Evolutionary conservation across 1,140 invertebrate species (phyloP).

Genomic region (Eriosoma lanigerum): DNA sequence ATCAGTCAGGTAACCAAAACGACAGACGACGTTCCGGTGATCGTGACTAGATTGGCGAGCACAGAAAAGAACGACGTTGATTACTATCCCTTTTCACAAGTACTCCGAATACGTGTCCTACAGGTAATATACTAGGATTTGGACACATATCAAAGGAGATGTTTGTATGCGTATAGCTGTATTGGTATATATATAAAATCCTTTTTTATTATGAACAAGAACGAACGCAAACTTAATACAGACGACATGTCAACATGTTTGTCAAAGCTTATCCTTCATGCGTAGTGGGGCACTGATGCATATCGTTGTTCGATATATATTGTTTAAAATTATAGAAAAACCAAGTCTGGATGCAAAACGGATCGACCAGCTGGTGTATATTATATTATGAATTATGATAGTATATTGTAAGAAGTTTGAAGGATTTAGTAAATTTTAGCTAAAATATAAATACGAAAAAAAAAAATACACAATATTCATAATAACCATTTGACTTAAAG

Average conservation of each 20-base stretch:
- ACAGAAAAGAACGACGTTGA: slow-evolving; percentile 37
- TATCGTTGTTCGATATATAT: not conserved
- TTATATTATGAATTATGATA: too few species aligned
- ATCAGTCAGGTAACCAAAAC: slow-evolving; percentile 43
- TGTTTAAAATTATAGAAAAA: slow-evolving; percentile 2
- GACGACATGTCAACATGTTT: not conserved
- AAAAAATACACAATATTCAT: too few species aligned
- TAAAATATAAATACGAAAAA: too few species aligned
- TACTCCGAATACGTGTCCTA: slow-evolving; percentile 50
- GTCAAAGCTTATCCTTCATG: not conserved
- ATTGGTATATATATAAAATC: not conserved
- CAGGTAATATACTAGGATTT: slow-evolving; percentile 46
- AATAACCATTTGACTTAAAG: too few species aligned
- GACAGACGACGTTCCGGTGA: slow-evolving; percentile 22
- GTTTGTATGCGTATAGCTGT: too few species aligned
- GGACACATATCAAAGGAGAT: not conserved
- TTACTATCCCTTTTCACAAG: slow-evolving; percentile 51
- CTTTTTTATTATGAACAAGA: not conserved
- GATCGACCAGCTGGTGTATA: too few species aligned
- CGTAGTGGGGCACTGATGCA: not conserved
- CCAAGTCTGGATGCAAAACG: too few species aligned
- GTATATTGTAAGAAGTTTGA: too few species aligned
- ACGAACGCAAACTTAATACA: not conserved
- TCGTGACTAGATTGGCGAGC: slow-evolving; percentile 40
- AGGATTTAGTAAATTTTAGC: too few species aligned